Conservation (phyloP, 2,113 vertebrate species). For the Callospermophilus lateralis region DNA sequence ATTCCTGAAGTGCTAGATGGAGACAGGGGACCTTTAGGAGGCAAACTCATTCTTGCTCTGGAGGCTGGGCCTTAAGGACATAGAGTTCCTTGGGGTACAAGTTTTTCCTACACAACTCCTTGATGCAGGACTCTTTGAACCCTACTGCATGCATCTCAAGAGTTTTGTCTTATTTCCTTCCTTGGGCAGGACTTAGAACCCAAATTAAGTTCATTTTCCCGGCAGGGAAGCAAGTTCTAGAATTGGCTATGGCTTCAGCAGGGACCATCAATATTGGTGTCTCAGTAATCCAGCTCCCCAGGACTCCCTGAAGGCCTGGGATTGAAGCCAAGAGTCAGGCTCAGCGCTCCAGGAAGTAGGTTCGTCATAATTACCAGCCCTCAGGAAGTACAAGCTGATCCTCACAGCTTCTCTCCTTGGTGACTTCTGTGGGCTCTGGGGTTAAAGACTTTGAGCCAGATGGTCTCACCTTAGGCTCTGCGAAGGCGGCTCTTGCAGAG, state of each 20-base stretch:
- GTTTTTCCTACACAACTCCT: background rate
- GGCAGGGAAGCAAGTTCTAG: constrained; percentile 49
- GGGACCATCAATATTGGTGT: constrained; percentile 38
- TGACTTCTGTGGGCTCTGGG: background rate
- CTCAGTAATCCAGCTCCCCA: constrained; percentile 40
- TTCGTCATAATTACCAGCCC: constrained; percentile 44
- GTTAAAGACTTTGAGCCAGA: constrained; percentile 44
- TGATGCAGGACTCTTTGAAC: background rate
- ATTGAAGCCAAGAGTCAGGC: constrained; percentile 37
- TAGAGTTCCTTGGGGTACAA: background rate
- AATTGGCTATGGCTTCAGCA: constrained; percentile 33
- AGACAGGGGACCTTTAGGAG: background rate
- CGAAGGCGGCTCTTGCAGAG: background rate
- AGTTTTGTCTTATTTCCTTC: constrained; percentile 51
- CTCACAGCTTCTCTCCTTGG: background rate
- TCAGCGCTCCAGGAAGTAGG: constrained; percentile 41
- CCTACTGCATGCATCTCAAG: background rate
- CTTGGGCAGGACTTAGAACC: background rate
- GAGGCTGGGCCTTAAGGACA: background rate
- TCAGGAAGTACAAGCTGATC: background rate
- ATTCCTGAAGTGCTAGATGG: background rate
- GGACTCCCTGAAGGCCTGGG: constrained; percentile 6
- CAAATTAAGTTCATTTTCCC: constrained; percentile 54
- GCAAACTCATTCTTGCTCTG: background rate
- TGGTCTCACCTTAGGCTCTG: constrained; percentile 52